Percentiles rank a stretch among this genome's conserved stretches.
These are phyloP conservation scores for Sebastolobus alascanus DNA, from an alignment of 2,797 vertebrate genomes.

Conservation along the genomic window DNA sequence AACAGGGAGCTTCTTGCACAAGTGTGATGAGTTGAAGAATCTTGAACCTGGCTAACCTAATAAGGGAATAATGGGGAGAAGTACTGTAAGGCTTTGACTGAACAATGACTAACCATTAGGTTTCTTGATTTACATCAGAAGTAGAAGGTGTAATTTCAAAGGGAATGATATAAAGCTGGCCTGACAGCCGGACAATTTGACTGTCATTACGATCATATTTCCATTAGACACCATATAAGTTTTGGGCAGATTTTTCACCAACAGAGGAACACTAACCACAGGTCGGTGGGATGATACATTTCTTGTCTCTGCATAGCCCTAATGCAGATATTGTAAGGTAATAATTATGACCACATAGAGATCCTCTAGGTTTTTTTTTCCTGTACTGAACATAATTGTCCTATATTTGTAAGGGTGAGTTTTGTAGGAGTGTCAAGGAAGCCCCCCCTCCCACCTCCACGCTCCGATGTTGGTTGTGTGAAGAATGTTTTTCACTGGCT, in stretches of 20 bases:
- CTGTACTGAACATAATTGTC: not conserved
- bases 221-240: not conserved
- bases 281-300: not conserved
- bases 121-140: not conserved
- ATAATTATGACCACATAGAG: not conserved
- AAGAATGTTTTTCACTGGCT: not conserved
- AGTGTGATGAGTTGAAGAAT: not conserved
- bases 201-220: constrained; percentile 12
- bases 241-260: not conserved
- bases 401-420: not conserved
- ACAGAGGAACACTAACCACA: not conserved
- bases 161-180: not conserved
- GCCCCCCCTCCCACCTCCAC: not conserved
- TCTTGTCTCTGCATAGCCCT: not conserved
- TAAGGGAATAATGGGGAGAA: not conserved
- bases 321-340: not conserved
- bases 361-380: not conserved
- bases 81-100: not conserved
- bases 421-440: not conserved
- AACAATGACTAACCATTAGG: not conserved
- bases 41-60: not conserved
- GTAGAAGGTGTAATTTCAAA: not conserved
- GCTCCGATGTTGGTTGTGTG: not conserved
- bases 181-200: not conserved
- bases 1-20: not conserved